These are phyloP conservation scores for Caenorhabditis angaria DNA, from an alignment of 2,888 invertebrate species.

Conservation along the genomic window DNA sequence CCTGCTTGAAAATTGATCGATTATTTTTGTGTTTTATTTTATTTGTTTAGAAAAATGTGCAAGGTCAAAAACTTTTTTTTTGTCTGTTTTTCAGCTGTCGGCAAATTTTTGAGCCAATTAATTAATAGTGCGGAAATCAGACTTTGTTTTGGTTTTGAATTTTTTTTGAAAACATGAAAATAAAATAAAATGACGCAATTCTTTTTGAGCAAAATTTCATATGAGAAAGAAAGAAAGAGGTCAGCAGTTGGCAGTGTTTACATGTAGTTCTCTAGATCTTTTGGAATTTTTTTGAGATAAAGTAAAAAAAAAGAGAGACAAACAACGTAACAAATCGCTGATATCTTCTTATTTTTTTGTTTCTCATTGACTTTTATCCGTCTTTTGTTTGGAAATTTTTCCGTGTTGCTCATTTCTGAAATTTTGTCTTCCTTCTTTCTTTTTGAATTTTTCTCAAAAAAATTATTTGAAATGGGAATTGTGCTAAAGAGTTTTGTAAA, in stretches of 20 bases:
- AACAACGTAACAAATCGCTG: background rate
- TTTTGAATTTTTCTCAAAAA: too few species aligned
- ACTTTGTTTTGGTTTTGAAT: background rate
- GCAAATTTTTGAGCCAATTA: background rate
- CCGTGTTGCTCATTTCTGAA: too few species aligned
- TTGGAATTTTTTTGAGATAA: background rate
- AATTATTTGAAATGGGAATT: too few species aligned
- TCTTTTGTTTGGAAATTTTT: too few species aligned
- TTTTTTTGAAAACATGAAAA: too few species aligned
- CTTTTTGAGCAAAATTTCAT: background rate
- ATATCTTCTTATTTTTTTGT: background rate
- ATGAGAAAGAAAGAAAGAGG: background rate
- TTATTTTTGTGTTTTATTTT: constrained; percentile 10
- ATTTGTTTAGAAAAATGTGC: constrained; percentile 12
- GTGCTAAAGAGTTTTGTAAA: too few species aligned
- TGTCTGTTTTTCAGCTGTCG: background rate
- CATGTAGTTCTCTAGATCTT: constrained; percentile 3
- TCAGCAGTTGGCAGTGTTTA: constrained; percentile 9
- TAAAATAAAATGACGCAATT: constrained; percentile 4
- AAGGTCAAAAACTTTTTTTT: background rate
- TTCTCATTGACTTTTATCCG: background rate
- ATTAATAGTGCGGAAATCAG: background rate
- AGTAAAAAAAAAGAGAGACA: background rate
- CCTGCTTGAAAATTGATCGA: too few species aligned
- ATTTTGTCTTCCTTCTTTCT: too few species aligned